Base-by-base conservation (phyloP, 2,797 vertebrate genomes). In the Acanthurus tractus region DNA sequence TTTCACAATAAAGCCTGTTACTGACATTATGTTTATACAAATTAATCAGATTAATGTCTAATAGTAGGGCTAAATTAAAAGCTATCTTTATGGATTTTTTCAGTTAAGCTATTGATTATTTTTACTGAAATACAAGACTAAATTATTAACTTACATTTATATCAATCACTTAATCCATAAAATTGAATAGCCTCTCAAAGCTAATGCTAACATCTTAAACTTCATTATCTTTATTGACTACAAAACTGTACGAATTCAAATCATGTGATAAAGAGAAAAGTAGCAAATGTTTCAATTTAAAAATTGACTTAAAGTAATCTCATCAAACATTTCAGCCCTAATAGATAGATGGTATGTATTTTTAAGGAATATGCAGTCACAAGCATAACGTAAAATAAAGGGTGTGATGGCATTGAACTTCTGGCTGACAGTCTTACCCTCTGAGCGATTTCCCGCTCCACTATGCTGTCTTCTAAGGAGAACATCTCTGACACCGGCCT, bases 401-500 rank as follows among this genome's bases (percentile, higher is more conserved):
- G 1, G 3, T 22, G 22, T 53, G 1, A 46, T 52, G 14, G 22
- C 2, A 18, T 34, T 2, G 42, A 56, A 0, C 38, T 13, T 44
- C 3, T 52, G 3, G 42, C 8, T 29, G 38, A n/a, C 0, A 8
- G 7, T 56, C 93, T 96, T 88, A 99, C 98, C 95, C 97, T 96
- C 84, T 98, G 96, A 86, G 97, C 96, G 69, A 99, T 97, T 88
- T 99, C 98, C 86, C 97, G 93, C 88, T 99, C 98, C 91, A 99
- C 97, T 4, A 99, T 99, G 93, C 97, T 98, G 91, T 99, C 98
- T 75, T 99, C 97, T 11, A 98, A 93, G 68, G 98, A 97, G 86
- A 98, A 99, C 97, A 99, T 98, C 91, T 99, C 98, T 0, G 98
- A 99, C 70, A 99, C 98, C 0, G 98, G 98, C 66, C 98, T 96